Conservation (phyloP, 1,140 invertebrate genomes). For the Aphis gossypii region DNA sequence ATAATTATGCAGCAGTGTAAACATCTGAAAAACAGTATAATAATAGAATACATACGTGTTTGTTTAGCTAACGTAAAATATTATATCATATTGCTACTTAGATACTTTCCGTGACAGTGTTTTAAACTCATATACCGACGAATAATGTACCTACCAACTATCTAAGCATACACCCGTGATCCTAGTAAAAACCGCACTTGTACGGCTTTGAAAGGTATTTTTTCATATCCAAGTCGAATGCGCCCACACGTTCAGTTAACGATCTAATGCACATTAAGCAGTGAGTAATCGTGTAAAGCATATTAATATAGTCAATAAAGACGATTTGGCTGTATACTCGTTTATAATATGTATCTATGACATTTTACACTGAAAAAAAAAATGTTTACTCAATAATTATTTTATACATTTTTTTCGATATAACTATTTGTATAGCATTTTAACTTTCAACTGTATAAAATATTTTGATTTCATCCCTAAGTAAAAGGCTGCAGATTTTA, state of each 20-base stretch:
- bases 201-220: background rate
- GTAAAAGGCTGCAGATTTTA: background rate
- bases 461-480: too few relatives aligned
- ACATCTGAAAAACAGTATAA: background rate
- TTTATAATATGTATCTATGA: background rate
- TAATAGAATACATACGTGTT: background rate
- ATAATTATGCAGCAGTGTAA: background rate
- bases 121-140: background rate
- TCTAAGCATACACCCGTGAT: background rate
- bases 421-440: too few relatives aligned
- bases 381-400: background rate
- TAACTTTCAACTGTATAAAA: too few relatives aligned
- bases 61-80: background rate
- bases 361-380: background rate
- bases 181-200: background rate
- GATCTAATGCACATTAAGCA: conserved; percentile 2
- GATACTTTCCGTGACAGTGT: background rate
- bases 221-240: background rate
- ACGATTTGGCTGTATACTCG: background rate
- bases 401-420: too few relatives aligned
- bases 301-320: background rate
- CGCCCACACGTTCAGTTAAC: background rate
- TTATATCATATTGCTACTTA: background rate
- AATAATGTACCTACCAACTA: background rate
- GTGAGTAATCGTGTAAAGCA: background rate